phyloP scores from a whole-genome alignment of 2,888 invertebrate species.

The Drosophila mettleri region DNA sequence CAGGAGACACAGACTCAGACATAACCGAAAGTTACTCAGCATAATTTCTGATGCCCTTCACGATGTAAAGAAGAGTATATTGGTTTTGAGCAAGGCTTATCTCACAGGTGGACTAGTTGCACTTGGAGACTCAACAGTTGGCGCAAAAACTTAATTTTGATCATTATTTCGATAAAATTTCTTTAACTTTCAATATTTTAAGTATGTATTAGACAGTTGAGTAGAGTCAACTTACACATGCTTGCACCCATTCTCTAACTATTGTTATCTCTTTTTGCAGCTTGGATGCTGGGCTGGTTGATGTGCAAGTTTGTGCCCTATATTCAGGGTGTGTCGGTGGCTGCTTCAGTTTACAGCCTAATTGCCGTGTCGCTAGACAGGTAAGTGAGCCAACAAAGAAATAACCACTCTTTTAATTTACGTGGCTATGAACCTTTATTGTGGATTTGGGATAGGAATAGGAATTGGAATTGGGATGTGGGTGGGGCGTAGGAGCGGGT shows the following conservation, averaged over 20 bases:
- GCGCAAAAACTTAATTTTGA: no score
- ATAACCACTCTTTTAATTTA: conserved; percentile 37
- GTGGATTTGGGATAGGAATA: conserved; percentile 36
- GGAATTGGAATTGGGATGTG: conserved; percentile 10
- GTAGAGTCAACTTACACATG: not conserved
- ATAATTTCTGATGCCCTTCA: conserved; percentile 51
- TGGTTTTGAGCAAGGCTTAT: no score
- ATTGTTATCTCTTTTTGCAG: conserved; percentile 85
- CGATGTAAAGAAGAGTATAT: not conserved
- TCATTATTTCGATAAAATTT: no score
- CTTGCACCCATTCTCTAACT: conserved; percentile 29
- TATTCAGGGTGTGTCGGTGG: conserved; percentile 97
- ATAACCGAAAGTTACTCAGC: conserved; percentile 71
- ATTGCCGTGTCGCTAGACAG: conserved; percentile 97
- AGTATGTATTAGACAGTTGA: not conserved
- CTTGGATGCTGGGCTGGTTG: conserved; percentile 97
- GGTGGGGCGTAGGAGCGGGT: not conserved
- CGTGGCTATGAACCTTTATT: conserved; percentile 68
- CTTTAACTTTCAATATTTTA: no score
- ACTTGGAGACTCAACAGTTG: no score
- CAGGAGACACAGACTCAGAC: conserved; percentile 26
- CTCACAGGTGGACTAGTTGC: no score
- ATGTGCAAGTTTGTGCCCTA: conserved; percentile 99
- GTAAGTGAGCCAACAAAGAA: conserved; percentile 86
- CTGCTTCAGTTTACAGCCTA: conserved; percentile 97